Base-by-base conservation (phyloP, 2,888 invertebrate species). In the Mycalesis mineus region DNA sequence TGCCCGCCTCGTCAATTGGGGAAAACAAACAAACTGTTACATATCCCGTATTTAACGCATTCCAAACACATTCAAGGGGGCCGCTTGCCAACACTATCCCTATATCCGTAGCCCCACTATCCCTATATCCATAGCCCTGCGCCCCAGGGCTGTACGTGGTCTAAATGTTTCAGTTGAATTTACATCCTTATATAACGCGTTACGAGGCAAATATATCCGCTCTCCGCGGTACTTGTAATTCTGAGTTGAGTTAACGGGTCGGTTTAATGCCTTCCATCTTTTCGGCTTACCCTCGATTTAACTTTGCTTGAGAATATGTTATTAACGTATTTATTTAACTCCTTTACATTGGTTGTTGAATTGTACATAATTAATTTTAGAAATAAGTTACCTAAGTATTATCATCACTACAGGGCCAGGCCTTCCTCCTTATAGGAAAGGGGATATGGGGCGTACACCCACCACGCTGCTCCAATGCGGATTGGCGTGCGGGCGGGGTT, bases 91-190 rank as follows among this genome's bases (percentile, higher is more conserved):
- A 61, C 66, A 65, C 67, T 68, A 62, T 69, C 70, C 68, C 58
- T 48, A 33, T 49, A 44, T 37, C 44, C 36, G 44, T 68, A 62
- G 69, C 70, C 68, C 57, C 66, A 65, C 67, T 68, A 62, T 69
- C 70, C 68, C 58, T 48, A 33, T 49, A 44, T 37, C 44, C 36
- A 36, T 68, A 62, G 69, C 70, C 68, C 57, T 57, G 54, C 37
- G 64, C 70, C 73, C 71, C 66, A 71, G 80, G 81, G 72, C 71
- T 63, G 65, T 74, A 82, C 82, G 83, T 78, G 84, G 81, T 77
- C 77, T 82, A 84, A 85, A 86, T 88, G 83, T 86, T 85, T 85
- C 84, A 84, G 65, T 68, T 70, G 71, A 76, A 84, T 83, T 81
- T 80, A 82, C 79, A 83, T 78, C 74, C 71, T 58, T 63, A 71